Evolutionary conservation across 2,888 invertebrate species (phyloP).

Genomic region (Rotaria sp.): DNA sequence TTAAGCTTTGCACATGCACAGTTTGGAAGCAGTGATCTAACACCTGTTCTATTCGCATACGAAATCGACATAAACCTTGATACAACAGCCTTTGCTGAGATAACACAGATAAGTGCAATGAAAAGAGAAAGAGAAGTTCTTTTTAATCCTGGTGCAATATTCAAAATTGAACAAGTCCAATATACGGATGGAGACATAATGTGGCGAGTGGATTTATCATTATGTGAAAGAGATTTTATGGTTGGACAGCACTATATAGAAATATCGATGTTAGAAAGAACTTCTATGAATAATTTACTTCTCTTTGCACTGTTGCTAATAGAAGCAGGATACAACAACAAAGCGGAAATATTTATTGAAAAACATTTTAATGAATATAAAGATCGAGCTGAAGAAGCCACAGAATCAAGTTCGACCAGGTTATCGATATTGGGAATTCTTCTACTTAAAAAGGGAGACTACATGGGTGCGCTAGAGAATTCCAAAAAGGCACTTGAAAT

Average conservation of each 20-base stretch:
- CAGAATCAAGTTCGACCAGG: not conserved
- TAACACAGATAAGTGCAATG: not conserved
- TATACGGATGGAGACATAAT: not conserved
- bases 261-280: not conserved
- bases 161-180: not conserved
- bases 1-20: not conserved
- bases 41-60: not conserved
- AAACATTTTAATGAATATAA: not conserved
- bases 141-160: not conserved
- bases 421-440: not conserved
- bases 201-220: not conserved
- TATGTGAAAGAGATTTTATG: not conserved
- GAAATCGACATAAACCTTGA: not conserved
- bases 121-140: not conserved
- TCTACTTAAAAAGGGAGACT: not conserved
- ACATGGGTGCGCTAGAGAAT: not conserved
- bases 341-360: not conserved
- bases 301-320: not conserved
- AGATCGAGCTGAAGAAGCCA: not conserved
- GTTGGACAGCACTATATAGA: not conserved
- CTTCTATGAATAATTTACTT: not conserved
- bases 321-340: not conserved
- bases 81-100: not conserved
- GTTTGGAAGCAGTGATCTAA: not conserved
- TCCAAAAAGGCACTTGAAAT: not conserved